Conservation (phyloP, 2,113 vertebrate species). For the Burhinus oedicnemus region DNA sequence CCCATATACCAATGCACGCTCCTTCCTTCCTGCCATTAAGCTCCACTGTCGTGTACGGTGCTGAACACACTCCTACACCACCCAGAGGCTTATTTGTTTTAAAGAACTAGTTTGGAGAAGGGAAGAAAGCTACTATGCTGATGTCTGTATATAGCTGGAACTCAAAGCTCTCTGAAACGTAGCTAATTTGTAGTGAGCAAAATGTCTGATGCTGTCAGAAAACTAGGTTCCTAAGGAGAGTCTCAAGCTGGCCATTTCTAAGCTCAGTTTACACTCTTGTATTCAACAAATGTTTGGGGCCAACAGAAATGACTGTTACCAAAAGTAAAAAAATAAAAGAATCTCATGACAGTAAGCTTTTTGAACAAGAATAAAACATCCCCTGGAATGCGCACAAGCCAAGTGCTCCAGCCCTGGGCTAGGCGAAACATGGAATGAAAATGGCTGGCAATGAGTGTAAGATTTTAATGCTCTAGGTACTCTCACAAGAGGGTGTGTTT, state of each 20-base stretch:
- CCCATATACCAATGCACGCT: not conserved
- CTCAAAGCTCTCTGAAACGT: not conserved
- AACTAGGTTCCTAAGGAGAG: not conserved
- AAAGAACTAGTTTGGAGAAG: not conserved
- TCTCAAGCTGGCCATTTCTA: not conserved
- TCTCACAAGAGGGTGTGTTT: not conserved
- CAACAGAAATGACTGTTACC: not conserved
- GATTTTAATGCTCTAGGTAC: not conserved
- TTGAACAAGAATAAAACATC: slow-evolving; percentile 14
- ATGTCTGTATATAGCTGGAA: not conserved
- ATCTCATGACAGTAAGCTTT: not conserved
- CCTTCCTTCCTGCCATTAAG: not conserved
- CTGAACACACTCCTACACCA: not conserved
- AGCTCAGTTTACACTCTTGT: not conserved
- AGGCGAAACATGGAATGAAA: not conserved
- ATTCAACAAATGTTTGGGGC: not conserved
- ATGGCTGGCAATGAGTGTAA: not conserved
- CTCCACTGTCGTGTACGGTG: not conserved
- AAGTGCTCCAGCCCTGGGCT: not conserved
- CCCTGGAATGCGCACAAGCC: not conserved
- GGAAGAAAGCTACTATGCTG: not conserved
- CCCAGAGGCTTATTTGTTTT: not conserved
- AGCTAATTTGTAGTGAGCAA: not conserved
- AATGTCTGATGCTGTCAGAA: not conserved
- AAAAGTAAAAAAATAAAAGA: slow-evolving; percentile 18